Conservation (phyloP, 2,797 vertebrate genomes). For the Pyrrhura leucotis region DNA sequence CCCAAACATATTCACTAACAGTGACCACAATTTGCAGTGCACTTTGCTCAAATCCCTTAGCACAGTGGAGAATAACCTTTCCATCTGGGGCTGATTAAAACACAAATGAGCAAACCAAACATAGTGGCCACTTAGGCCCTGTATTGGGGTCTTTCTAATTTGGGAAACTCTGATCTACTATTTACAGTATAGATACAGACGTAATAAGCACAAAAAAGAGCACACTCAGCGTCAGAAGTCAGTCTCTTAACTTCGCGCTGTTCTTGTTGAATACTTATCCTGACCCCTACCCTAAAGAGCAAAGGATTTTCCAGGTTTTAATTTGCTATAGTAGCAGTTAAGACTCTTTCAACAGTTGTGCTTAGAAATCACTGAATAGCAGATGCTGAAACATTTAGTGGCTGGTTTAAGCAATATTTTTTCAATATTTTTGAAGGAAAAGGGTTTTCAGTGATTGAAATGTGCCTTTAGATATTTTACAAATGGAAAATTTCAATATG, state of each 20-base stretch:
- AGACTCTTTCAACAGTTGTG: background rate
- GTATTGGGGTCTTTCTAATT: background rate
- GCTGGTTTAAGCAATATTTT: background rate
- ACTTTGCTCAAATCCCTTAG: background rate
- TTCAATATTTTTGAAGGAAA: background rate
- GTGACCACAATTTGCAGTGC: background rate
- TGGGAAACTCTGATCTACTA: background rate
- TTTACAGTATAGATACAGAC: background rate
- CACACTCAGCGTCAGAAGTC: background rate
- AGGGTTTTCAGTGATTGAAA: background rate
- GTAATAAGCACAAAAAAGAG: background rate
- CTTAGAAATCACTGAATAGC: background rate
- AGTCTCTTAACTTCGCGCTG: background rate
- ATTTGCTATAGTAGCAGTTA: background rate
- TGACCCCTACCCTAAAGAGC: background rate
- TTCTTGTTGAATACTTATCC: background rate
- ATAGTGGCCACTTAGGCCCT: background rate
- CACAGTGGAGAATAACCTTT: background rate
- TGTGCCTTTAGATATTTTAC: background rate
- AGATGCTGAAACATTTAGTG: background rate
- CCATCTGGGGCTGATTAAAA: background rate
- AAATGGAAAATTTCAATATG: constrained; percentile 2
- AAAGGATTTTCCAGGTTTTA: background rate
- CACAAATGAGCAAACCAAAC: background rate
- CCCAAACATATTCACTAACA: background rate